Base-by-base conservation (phyloP, 1,140 invertebrate genomes). In the Penaeus japonicus region DNA sequence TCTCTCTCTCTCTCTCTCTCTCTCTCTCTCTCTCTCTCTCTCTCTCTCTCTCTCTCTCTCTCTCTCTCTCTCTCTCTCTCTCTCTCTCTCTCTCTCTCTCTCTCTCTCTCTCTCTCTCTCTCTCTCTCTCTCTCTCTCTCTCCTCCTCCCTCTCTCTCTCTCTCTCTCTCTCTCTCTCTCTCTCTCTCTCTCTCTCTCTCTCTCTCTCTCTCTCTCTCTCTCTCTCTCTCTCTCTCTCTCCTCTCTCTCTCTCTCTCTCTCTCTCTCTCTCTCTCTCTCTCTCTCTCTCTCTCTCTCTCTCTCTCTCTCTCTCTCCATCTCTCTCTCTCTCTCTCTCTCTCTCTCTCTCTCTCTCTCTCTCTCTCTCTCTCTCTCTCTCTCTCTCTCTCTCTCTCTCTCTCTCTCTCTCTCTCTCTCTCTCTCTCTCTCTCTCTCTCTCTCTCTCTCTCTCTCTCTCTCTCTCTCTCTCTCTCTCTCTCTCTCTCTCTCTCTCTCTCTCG, bases 211-310 rank as follows among this genome's bases (percentile, higher is more conserved):
- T 59, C 55, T 59, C 73, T 77, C 73, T 77, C 73, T 77, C 73
- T 77, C 73, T 77, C 73, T 77, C 73, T 77, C 73, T 77, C 73
- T 77, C 73, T 77, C 73, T 77, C 73, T 77, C 73, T 77, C 73
- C n/a, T 77, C 73, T 77, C 73, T 77, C 73, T 77, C 73, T 77
- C 73, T 77, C 73, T 77, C 73, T 77, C 73, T 77, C 73, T 77
- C 73, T 27, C 73, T 2, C 32, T n/a, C n/a, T n/a, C n/a, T n/a
- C n/a, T n/a, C n/a, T n/a, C n/a, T n/a, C n/a, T n/a, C n/a, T n/a
- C n/a, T n/a, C n/a, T n/a, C n/a, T n/a, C n/a, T n/a, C n/a, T n/a
- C n/a, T n/a, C n/a, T n/a, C n/a, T n/a, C n/a, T n/a, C n/a, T n/a
- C n/a, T n/a, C n/a, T n/a, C n/a, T n/a, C n/a, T n/a, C n/a, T n/a